Conservation (phyloP, 2,888 invertebrate genomes). For the Diaphora mendica region DNA sequence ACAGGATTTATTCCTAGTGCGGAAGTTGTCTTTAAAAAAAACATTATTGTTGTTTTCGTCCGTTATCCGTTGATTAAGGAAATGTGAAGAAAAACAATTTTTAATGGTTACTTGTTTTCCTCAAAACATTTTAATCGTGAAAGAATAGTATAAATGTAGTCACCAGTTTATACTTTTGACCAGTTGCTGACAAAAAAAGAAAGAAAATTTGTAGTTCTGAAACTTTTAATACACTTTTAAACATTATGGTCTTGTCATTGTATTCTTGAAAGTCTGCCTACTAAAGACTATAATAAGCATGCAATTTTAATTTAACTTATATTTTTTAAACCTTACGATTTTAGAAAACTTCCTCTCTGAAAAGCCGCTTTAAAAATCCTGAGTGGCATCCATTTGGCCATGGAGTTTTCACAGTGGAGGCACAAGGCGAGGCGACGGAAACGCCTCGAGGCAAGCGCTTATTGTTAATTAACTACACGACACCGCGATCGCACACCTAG, state of each 20-base stretch:
- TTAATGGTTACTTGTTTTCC: not conserved
- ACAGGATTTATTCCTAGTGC: too few relatives aligned
- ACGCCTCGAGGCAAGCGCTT: conserved; percentile 55
- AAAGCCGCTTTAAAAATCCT: not conserved
- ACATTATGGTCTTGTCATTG: not conserved
- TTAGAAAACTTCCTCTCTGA: not conserved
- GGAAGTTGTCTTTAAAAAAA: too few relatives aligned
- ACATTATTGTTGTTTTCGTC: too few relatives aligned
- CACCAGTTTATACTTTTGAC: too few relatives aligned
- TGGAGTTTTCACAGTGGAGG: conserved; percentile 14
- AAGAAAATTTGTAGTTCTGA: too few relatives aligned
- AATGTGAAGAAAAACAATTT: not conserved
- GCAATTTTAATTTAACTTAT: not conserved
- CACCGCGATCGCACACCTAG: conserved; percentile 33
- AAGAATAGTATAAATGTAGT: too few relatives aligned
- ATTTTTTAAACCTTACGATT: not conserved
- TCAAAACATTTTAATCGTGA: not conserved
- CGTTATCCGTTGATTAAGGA: not conserved
- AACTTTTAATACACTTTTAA: not conserved
- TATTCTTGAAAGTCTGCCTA: not conserved
- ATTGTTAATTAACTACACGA: conserved; percentile 76
- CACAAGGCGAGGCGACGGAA: conserved; percentile 41
- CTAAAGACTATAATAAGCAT: not conserved
- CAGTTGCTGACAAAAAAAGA: not conserved
- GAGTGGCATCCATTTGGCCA: conserved; percentile 18